Conservation (phyloP, 2,113 vertebrate genomes). For the Ammodytes dubius region DNA sequence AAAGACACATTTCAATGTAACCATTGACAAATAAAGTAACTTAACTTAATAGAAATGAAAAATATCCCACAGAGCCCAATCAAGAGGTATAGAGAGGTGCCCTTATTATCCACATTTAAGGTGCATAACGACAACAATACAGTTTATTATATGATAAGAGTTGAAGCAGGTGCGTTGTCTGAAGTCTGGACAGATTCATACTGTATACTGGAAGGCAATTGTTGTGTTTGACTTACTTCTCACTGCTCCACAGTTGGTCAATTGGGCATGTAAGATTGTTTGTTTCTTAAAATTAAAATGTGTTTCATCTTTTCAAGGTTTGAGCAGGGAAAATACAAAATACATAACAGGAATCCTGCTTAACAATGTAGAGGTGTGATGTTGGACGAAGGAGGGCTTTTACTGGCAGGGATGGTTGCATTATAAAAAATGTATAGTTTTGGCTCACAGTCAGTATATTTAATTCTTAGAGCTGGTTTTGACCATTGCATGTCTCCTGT, state of each 20-base stretch:
- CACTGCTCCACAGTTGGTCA: too few species aligned
- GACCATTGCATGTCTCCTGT: conserved; percentile 1
- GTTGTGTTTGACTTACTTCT: too few species aligned
- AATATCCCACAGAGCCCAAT: not conserved
- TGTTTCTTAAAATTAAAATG: not conserved
- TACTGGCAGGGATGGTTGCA: not conserved
- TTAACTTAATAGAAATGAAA: not conserved
- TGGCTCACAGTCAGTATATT: not conserved
- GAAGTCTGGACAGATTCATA: too few species aligned
- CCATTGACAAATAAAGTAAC: too few species aligned
- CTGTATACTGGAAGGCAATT: too few species aligned
- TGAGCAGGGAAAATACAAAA: not conserved
- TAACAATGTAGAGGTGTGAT: not conserved
- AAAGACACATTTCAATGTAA: too few species aligned
- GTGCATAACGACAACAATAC: not conserved
- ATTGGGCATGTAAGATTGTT: not conserved
- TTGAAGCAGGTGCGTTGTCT: not conserved
- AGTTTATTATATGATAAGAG: not conserved
- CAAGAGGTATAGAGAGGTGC: not conserved
- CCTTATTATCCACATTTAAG: too few species aligned
- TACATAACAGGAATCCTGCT: not conserved
- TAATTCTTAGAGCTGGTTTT: not conserved
- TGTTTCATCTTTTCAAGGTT: not conserved
- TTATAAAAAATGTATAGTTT: not conserved
- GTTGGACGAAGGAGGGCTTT: not conserved